phyloP scores from a whole-genome alignment of 2,113 vertebrate species.

The Melanocharis versteri region DNA sequence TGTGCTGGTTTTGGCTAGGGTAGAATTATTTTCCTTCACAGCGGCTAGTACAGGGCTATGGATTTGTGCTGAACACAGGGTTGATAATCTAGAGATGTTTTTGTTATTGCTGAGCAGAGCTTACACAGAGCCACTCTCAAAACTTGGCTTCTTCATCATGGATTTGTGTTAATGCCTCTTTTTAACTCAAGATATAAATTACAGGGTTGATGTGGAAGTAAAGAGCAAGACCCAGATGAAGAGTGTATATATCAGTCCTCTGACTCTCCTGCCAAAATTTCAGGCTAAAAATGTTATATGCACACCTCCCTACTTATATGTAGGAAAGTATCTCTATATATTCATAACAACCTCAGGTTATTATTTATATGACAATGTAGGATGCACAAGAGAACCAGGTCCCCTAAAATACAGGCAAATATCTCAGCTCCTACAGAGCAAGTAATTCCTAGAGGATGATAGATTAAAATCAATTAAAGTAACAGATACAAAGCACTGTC shows the following conservation, averaged over 20 bases:
- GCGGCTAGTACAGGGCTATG: not conserved
- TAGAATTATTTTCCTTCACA: not conserved
- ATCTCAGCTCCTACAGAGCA: not conserved
- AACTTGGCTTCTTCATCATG: not conserved
- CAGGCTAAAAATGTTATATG: not conserved
- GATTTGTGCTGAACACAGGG: not conserved
- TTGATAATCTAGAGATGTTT: not conserved
- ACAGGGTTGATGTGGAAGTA: not conserved
- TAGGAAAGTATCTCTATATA: not conserved
- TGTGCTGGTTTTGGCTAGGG: not conserved
- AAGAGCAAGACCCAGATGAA: not conserved
- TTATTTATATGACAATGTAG: slow-evolving; percentile 23
- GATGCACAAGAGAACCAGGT: not conserved
- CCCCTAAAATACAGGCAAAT: not conserved
- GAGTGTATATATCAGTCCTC: not conserved
- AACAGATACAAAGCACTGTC: not conserved
- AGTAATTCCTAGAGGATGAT: not conserved
- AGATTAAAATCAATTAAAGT: not conserved
- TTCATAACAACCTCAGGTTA: slow-evolving; percentile 7
- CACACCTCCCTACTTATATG: not conserved
- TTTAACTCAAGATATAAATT: slow-evolving; percentile 9
- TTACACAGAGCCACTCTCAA: not conserved
- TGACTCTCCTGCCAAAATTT: not conserved
- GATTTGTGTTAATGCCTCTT: not conserved
- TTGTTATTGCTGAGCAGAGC: not conserved